phyloP scores from a whole-genome alignment of 2,113 vertebrate species.

The Myocastor coypus region DNA sequence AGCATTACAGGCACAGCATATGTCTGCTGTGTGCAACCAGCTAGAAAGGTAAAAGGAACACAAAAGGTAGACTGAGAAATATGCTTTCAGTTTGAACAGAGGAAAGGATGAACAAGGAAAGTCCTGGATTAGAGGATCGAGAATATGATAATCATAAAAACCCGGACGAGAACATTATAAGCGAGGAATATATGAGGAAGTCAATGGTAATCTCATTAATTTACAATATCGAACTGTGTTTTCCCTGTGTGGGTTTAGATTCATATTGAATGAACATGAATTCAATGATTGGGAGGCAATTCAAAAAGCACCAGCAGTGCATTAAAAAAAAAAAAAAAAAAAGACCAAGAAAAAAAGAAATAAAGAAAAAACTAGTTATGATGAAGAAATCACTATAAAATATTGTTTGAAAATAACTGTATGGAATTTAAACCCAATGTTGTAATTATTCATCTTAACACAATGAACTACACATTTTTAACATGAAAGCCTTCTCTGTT shows the following conservation, averaged over 20 bases:
- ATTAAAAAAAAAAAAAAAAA: too few species aligned
- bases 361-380: not conserved
- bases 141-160: not conserved
- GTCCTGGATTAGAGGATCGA: not conserved
- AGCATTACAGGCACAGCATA: constrained; percentile 43
- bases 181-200: not conserved
- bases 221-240: not conserved
- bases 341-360: not conserved
- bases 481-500: constrained; percentile 6
- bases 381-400: constrained; percentile 55
- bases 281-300: not conserved
- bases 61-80: constrained; percentile 53
- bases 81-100: constrained; percentile 28
- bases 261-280: not conserved
- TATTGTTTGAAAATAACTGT: constrained; percentile 52
- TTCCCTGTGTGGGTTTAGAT: not conserved
- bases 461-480: constrained; percentile 35
- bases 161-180: not conserved
- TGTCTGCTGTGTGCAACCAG: constrained; percentile 49
- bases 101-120: not conserved
- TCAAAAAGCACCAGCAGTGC: not conserved
- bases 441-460: constrained; percentile 52
- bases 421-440: not conserved
- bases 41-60: constrained; percentile 31
- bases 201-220: not conserved